Evolutionary conservation across 2,888 invertebrate species (phyloP).

Genomic region (Pristionchus japonicus): DNA sequence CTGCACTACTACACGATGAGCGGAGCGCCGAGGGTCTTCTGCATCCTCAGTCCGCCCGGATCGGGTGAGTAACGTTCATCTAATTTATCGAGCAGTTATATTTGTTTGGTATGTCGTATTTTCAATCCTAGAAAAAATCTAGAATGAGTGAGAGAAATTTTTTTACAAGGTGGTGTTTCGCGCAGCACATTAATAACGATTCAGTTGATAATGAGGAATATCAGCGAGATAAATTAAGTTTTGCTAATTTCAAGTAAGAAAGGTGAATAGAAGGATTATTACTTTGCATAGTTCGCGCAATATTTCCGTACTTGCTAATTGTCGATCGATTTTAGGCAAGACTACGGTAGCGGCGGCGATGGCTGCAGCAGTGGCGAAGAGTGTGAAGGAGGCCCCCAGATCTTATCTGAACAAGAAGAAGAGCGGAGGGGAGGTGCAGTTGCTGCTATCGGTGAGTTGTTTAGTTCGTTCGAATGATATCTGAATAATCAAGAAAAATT

Average conservation of each 20-base stretch:
- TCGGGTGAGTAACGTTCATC: background rate
- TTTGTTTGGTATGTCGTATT: no score
- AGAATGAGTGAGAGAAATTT: no score
- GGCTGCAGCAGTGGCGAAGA: background rate
- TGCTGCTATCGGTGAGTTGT: background rate
- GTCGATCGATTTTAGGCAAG: background rate
- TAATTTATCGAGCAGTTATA: no score
- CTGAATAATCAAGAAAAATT: no score
- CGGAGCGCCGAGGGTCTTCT: background rate
- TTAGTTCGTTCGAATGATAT: no score
- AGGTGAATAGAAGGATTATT: no score
- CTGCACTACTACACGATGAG: background rate
- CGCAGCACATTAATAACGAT: no score
- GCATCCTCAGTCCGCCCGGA: background rate
- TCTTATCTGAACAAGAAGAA: background rate
- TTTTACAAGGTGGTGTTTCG: no score
- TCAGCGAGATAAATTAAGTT: background rate
- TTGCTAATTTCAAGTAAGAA: background rate
- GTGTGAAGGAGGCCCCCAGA: background rate
- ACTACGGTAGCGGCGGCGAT: conserved; percentile 21
- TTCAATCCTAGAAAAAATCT: no score
- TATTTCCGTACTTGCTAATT: no score
- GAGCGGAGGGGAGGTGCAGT: background rate
- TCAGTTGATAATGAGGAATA: no score
- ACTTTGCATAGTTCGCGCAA: no score